A percentile compares a stretch with the other conserved stretches of the same genome.
Evolutionary conservation across 1,140 invertebrate genomes (phyloP).

Genomic region (Armadillidium nasatum): DNA sequence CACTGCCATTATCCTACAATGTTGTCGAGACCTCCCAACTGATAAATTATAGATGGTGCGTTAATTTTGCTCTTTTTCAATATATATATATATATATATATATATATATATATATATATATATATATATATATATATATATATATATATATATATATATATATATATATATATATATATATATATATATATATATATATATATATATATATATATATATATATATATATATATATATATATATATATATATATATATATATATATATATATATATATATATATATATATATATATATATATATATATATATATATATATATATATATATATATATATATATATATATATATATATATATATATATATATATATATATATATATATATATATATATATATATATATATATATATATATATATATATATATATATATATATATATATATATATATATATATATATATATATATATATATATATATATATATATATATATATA

Average conservation of each 20-base stretch:
- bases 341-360: neutral
- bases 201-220: slow-evolving; percentile 27
- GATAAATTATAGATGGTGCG: too few relatives aligned
- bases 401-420: slow-evolving; percentile 20
- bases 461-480: too few relatives aligned
- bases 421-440: slow-evolving; percentile 26
- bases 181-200: slow-evolving; percentile 21
- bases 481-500: too few relatives aligned
- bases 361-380: too few relatives aligned
- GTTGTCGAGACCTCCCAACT: too few relatives aligned
- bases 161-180: slow-evolving; percentile 24
- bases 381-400: slow-evolving; percentile 23
- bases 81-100: slow-evolving; percentile 25
- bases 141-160: too few relatives aligned
- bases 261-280: slow-evolving; percentile 4
- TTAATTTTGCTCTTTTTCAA: too few relatives aligned
- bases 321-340: slow-evolving; percentile 24
- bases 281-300: slow-evolving; percentile 22
- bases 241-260: too few relatives aligned
- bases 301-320: slow-evolving; percentile 24
- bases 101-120: slow-evolving; percentile 21
- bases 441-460: slow-evolving; percentile 10
- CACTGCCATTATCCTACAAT: too few relatives aligned
- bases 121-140: neutral
- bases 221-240: neutral